Evolutionary conservation across 2,113 vertebrate genomes (phyloP), one percentile per base, ranked within the genome.

Genomic region (Petromus typicus): DNA sequence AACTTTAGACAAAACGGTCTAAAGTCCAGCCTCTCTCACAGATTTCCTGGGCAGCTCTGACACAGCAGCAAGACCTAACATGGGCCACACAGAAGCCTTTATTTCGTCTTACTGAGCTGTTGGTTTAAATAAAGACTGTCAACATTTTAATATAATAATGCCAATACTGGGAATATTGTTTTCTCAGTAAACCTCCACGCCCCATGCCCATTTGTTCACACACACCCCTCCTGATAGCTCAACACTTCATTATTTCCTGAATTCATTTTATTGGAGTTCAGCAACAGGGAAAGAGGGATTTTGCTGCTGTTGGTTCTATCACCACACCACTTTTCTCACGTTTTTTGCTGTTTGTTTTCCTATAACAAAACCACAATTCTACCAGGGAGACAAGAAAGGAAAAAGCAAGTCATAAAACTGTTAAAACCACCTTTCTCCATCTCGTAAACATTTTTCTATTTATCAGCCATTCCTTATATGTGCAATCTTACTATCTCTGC

Each of bases 401-500:
- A 45, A 30, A 90, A 43, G 73, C 32, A 79, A 94, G 95, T 97
- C 96, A 97, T 96, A 96, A 97, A 98, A 94, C 97, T 90, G 92
- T 93, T 98, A 95, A 91, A 97, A 61, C 71, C 0, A 37, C 94
- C 97, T 23, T 93, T 59, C 97, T 97, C 96, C 91, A 92, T 61
- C 96, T 97, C 17, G 45, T 98, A 97, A 98, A 98, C 98, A 98
- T 97, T 97, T 90, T 97, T 95, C 98, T 98, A 96, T 98, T 98
- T 98, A 98, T 98, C 89, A 96, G 98, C 95, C 98, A 97, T 98
- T 98, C 98, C 97, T 98, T 98, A 97, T 96, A 97, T 40, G 98
- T 97, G 95, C 98, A 96, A 98, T 98, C 98, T 98, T 98, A 98
- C 98, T 98, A 98, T 98, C 98, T 97, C 94, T 87, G 95, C 98